phyloP scores from a whole-genome alignment of 2,888 invertebrate genomes.

The Tachina grossa region DNA sequence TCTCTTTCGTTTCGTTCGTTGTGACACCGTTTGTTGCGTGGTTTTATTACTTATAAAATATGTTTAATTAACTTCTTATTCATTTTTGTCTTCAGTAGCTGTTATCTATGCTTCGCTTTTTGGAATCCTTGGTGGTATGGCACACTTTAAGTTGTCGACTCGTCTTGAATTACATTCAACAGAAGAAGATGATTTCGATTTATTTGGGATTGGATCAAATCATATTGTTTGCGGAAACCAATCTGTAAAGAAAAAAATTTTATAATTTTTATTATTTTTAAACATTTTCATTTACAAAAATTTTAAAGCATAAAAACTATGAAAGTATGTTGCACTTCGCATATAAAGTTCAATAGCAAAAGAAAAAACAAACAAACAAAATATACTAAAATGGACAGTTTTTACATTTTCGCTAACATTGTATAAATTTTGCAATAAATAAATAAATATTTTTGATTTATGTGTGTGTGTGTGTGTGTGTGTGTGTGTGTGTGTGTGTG shows the following conservation, averaged over 20 bases:
- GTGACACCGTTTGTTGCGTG: conserved; percentile 61
- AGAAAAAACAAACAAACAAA: background rate
- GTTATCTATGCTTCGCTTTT: conserved; percentile 19
- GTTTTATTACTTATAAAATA: conserved; percentile 41
- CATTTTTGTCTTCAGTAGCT: conserved; percentile 10
- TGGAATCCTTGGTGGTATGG: conserved; percentile 68
- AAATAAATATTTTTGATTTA: too few species aligned
- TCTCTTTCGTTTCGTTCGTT: conserved; percentile 33
- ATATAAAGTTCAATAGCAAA: background rate
- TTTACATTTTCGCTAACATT: background rate
- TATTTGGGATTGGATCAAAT: background rate
- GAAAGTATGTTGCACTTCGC: too few species aligned
- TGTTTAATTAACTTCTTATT: background rate
- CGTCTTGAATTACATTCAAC: conserved; percentile 53
- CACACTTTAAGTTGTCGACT: conserved; percentile 61
- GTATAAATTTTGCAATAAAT: background rate
- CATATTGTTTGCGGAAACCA: background rate
- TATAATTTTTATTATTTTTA: too few species aligned
- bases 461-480: conserved; percentile 1
- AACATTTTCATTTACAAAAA: too few species aligned
- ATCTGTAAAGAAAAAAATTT: too few species aligned
- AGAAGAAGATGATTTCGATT: conserved; percentile 26
- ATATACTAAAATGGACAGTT: background rate
- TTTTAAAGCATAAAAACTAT: too few species aligned
- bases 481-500: conserved; percentile 2